Evolutionary conservation across 1,140 invertebrate genomes (phyloP), one percentile per base, ranked within the genome.

Genomic region (Meloidogyne hapla): DNA sequence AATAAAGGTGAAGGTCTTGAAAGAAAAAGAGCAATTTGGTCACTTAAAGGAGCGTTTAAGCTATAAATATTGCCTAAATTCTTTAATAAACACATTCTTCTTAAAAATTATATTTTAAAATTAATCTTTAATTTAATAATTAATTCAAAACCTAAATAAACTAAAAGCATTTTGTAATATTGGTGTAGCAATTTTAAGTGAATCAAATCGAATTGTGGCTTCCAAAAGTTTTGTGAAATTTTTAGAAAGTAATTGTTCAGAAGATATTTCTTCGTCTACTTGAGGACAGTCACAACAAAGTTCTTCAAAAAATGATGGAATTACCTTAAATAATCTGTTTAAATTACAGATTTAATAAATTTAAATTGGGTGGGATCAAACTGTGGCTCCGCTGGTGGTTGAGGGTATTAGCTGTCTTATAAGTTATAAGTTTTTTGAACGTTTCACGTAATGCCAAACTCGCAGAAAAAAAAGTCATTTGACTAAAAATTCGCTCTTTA

Each of bases 221-320:
- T 42, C 56, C 5, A 73, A 62, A 28, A 73, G 21, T 64, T 73
- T 73, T 18, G 70, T 23, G 63, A 73, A 61, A n/a, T 33, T 33
- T 73, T 62, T 73, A 12, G 45, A 73, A 1, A 73, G 15, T 9
- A 73, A n/a, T 33, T 62, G 70, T 61, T 73, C 70, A 10, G 28
- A 42, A 42, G 23, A 64, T n/a, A 26, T 38, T 56, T 63, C 21
- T n/a, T 62, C 70, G 12, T 72, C 70, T n/a, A 21, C n/a, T 56
- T 61, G 28, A n/a, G 67, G 21, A 26, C 64, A 61, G 56, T 73
- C 70, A 23, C 28, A 63, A 26, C 70, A 73, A 62, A 73, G 56
- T 64, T 73, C 70, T 62, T 73, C 70, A 64, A 73, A 73, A 61
- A 73, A 38, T 42, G 56, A 73, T 6, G 70, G 70, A 61, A 73